Base-by-base conservation (phyloP, 1,140 invertebrate genomes). In the Drosophila chauvacae region DNA sequence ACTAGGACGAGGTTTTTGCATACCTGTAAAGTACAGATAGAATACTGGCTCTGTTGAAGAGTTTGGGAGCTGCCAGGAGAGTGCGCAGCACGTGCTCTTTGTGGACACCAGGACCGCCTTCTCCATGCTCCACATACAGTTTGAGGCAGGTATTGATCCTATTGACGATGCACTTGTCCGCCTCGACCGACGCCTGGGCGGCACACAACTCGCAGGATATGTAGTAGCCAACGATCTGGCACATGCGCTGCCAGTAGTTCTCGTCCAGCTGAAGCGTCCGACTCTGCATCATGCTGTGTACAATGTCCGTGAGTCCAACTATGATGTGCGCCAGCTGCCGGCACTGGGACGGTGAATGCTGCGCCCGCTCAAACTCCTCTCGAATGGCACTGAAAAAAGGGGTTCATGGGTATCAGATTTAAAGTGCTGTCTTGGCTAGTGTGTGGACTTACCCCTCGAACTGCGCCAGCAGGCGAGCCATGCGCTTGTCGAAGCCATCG, bases 141-240 rank as follows among this genome's bases (percentile, higher is more conserved):
- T 64, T 70, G 7, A 91, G 60, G 63, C 74, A 76, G 39, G 66
- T 72, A 14, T 64, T 65, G 10, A 91, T 88, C 7, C 88, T 71
- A 53, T 91, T 80, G 6, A 88, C 62, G 5, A 91, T 64, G 28
- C 37, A 55, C 7, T 82, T 57, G 42, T 91, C 80, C 9, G 42
- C 53, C 35, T 90, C 77, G 0, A 80, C 56, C 4, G 37, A 48
- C 1, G 68, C 77, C 35, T 87, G 77, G 23, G 83, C 80, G 26
- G 78, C 60, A 13, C 87, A 84, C 18, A 91, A 47, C 37, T 91
- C 87, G 58, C 87, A 91, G 35, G 80, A 81, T 61, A 91, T 91
- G 45, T 83, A 91, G 23, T 62, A 81, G 47, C 83, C 88, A 16
- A 91, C 70, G 28, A 91, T 83, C n/a, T 77, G 65, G 55, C 80